A percentile compares a stretch with the other conserved stretches of the same genome.
Evolutionary conservation across 2,888 invertebrate genomes (phyloP).

Genomic region (Acanthosoma haemorrhoidale): DNA sequence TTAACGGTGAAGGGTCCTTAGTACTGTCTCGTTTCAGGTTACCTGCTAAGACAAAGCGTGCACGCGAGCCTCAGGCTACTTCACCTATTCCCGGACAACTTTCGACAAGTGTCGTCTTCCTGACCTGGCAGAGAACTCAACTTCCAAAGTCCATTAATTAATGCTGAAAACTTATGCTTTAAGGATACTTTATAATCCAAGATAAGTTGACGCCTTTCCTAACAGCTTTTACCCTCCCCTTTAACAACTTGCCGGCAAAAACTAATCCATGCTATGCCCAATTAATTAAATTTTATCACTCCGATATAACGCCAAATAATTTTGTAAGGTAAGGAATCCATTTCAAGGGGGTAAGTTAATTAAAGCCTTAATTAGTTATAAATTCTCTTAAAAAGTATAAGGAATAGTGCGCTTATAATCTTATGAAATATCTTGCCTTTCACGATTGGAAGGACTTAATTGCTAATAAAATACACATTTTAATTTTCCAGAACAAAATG

Average conservation of each 20-base stretch:
- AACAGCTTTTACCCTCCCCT: background rate
- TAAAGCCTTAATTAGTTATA: no score
- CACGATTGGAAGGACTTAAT: no score
- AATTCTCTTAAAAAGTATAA: no score
- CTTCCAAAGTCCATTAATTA: slow-evolving; percentile 8
- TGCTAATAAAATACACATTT: no score
- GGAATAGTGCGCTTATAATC: no score
- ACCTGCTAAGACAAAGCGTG: background rate
- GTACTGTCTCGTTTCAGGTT: no score
- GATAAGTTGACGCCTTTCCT: slow-evolving; percentile 6
- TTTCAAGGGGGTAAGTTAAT: no score
- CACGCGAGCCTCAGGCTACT: background rate
- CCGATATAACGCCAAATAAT: background rate
- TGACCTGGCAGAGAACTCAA: background rate
- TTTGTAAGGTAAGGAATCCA: no score
- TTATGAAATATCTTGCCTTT: no score
- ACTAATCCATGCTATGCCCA: background rate
- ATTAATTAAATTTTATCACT: slow-evolving; percentile 2
- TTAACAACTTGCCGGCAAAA: background rate
- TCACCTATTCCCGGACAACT: background rate
- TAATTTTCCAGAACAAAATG: no score
- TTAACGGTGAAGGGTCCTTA: no score
- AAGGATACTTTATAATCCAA: background rate
- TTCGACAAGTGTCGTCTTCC: slow-evolving; percentile 2
- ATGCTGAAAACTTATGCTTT: background rate